Percentiles rank a stretch among this genome's conserved stretches.
Evolutionary conservation across 1,140 invertebrate species (phyloP).

Genomic region (Eueides isabella): DNA sequence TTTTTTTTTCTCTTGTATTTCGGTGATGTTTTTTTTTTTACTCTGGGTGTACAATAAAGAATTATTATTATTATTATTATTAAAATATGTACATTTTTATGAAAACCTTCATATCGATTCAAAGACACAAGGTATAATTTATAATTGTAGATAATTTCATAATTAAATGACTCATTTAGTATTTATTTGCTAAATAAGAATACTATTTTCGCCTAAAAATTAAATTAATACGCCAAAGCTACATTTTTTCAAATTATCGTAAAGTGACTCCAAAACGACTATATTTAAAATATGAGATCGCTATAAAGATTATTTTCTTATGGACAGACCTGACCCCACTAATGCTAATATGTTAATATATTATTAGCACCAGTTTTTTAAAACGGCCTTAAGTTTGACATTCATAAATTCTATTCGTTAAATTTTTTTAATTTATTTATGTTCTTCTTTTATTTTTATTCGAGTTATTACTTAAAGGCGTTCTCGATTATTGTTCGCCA

Average conservation of each 20-base stretch:
- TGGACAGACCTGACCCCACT: background rate
- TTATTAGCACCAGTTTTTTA: background rate
- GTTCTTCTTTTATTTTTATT: background rate
- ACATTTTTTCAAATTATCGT: slow-evolving; percentile 6
- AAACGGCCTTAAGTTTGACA: background rate
- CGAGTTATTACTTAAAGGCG: background rate
- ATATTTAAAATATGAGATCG: background rate
- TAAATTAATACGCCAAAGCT: background rate
- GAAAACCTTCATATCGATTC: background rate
- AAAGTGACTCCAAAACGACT: background rate
- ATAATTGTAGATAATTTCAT: background rate
- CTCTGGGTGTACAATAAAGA: too few species aligned
- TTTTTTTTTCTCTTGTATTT: too few species aligned
- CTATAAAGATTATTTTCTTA: slow-evolving; percentile 3
- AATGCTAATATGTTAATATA: background rate
- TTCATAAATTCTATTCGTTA: background rate
- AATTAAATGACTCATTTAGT: background rate
- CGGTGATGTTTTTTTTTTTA: too few species aligned
- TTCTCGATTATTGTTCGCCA: too few species aligned
- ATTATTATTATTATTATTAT: too few species aligned
- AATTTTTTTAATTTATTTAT: background rate
- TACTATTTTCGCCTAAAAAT: background rate
- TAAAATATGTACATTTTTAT: background rate
- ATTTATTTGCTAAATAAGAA: background rate
- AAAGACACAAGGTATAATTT: background rate